Conservation (phyloP, 2,888 invertebrate genomes). For the Lomographa bimaculata region DNA sequence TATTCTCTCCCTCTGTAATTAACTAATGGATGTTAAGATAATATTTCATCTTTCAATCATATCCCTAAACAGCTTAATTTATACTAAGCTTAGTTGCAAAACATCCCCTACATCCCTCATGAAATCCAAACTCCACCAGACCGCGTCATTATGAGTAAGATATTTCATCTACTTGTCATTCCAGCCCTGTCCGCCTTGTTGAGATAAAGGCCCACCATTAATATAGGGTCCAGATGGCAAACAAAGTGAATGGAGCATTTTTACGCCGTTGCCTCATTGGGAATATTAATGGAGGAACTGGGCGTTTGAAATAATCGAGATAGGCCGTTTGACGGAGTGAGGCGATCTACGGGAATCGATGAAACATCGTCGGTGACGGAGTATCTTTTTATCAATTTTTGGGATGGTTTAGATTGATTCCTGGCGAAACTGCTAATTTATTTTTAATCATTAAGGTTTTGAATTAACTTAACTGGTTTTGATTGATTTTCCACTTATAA, state of each 20-base stretch:
- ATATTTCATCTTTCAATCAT: too few species aligned
- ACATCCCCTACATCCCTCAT: conserved; percentile 3
- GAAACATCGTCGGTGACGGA: conserved; percentile 7
- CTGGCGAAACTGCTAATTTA: conserved; percentile 1
- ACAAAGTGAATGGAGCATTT: conserved; percentile 34
- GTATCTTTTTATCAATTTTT: conserved; percentile 10
- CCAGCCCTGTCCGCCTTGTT: conserved; percentile 16
- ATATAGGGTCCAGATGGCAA: conserved; percentile 31
- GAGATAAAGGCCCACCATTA: conserved; percentile 31
- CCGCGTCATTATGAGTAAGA: too few species aligned
- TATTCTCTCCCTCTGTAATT: too few species aligned
- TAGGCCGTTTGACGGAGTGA: conserved; percentile 11
- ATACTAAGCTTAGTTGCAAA: too few species aligned
- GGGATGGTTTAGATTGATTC: not conserved
- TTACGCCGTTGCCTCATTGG: conserved; percentile 22
- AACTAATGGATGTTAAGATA: too few species aligned
- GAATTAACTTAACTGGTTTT: too few species aligned
- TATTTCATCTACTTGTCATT: conserved; percentile 25
- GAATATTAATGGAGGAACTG: conserved; percentile 14
- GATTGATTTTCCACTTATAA: too few species aligned
- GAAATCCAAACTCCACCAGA: conserved; percentile 1
- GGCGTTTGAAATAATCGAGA: conserved; percentile 13
- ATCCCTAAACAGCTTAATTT: too few species aligned
- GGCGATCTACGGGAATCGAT: conserved; percentile 10
- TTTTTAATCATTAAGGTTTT: too few species aligned